These are phyloP conservation scores for Parnassius mnemosyne DNA, from an alignment of 2,888 invertebrate species.

Conservation along the genomic window DNA sequence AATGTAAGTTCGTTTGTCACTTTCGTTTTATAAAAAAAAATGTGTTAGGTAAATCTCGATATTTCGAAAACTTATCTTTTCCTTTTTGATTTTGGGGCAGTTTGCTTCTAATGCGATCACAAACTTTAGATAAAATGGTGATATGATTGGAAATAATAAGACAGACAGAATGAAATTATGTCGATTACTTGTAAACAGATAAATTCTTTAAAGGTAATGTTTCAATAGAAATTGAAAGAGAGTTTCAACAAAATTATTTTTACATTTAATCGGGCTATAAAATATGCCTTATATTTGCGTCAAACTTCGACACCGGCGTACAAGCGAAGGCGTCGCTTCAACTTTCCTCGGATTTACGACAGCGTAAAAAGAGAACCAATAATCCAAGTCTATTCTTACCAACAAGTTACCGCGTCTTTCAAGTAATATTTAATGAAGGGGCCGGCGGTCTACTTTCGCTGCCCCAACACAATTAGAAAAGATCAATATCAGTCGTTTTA, in stretches of 20 bases:
- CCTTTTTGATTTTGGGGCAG: too few species aligned
- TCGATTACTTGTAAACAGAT: too few species aligned
- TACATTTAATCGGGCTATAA: conserved; percentile 20
- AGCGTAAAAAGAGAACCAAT: conserved; percentile 46
- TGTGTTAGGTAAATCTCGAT: too few species aligned
- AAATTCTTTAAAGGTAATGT: not conserved
- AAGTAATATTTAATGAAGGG: conserved; percentile 71
- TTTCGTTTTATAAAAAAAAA: too few species aligned
- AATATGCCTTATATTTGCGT: conserved; percentile 29
- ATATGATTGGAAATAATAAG: too few species aligned
- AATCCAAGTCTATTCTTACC: conserved; percentile 43
- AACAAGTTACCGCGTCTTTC: conserved; percentile 59
- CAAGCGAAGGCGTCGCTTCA: conserved; percentile 29
- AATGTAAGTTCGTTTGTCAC: too few species aligned
- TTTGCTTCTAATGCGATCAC: too few species aligned
- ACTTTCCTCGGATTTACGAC: conserved; percentile 35
- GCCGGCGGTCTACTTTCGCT: conserved; percentile 52
- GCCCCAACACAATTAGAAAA: conserved; percentile 68
- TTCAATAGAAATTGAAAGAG: conserved; percentile 11
- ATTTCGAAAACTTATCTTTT: too few species aligned
- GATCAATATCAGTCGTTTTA: conserved; percentile 64
- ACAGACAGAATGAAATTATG: too few species aligned
- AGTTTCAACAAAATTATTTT: conserved; percentile 5
- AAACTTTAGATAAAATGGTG: too few species aligned
- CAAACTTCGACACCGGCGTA: conserved; percentile 27